Conservation (phyloP, 2,113 vertebrate species). For the Atrichornis clamosus region DNA sequence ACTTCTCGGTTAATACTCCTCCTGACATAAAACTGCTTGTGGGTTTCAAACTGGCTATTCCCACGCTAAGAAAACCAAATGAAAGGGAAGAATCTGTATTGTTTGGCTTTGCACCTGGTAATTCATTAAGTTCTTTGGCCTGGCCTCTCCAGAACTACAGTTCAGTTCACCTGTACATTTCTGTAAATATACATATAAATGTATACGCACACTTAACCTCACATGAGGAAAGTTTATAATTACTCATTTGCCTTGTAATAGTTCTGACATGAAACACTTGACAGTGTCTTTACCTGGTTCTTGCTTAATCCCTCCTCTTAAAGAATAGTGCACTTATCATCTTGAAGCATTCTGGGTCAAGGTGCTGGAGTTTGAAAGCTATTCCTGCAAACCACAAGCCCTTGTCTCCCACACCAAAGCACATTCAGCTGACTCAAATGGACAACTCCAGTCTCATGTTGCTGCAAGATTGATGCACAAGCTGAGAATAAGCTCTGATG, state of each 20-base stretch:
- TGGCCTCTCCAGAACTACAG: not conserved
- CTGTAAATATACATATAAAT: not conserved
- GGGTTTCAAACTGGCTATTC: conserved; percentile 54
- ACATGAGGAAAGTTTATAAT: not conserved
- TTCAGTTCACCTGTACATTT: not conserved
- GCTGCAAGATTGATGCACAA: not conserved
- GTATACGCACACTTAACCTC: not conserved
- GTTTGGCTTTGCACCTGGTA: conserved; percentile 15
- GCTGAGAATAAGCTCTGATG: not conserved
- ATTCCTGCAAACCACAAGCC: not conserved
- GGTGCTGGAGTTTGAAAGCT: not conserved
- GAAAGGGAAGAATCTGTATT: not conserved
- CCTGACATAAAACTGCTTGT: conserved; percentile 57
- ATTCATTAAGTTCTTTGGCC: not conserved
- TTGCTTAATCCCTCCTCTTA: not conserved
- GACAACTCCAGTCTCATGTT: not conserved
- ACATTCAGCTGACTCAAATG: not conserved
- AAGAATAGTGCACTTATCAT: not conserved
- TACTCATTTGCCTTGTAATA: not conserved
- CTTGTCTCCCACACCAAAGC: rapidly evolving
- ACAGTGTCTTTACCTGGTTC: not conserved
- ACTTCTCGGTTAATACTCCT: conserved; percentile 69
- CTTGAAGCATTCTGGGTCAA: not conserved
- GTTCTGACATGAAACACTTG: not conserved
- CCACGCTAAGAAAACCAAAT: not conserved